These are phyloP conservation scores for Cordilura impudica DNA, from an alignment of 2,888 invertebrate species.

Conservation along the genomic window DNA sequence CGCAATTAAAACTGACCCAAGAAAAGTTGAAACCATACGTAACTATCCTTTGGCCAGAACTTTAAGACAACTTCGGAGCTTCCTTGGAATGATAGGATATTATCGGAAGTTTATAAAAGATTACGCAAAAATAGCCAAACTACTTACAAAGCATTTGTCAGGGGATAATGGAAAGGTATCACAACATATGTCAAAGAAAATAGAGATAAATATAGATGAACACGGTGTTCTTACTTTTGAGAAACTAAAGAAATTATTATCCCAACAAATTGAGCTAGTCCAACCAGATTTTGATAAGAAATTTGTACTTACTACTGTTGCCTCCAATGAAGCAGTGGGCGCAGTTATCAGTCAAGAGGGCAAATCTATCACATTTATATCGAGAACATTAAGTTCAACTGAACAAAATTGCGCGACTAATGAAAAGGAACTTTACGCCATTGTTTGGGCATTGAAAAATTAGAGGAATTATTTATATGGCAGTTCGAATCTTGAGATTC, in stretches of 20 bases:
- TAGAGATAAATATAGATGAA: conserved; percentile 45
- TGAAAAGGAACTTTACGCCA: conserved; percentile 73
- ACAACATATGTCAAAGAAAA: too few species aligned
- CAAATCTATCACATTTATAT: conserved; percentile 69
- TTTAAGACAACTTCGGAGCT: conserved; percentile 59
- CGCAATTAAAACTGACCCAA: conserved; percentile 58
- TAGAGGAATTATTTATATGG: conserved; percentile 74
- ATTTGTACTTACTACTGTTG: conserved; percentile 68
- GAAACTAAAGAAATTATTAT: conserved; percentile 38
- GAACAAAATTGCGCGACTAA: conserved; percentile 69
- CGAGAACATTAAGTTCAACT: conserved; percentile 66
- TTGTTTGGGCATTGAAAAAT: conserved; percentile 72
- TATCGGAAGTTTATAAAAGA: conserved; percentile 17
- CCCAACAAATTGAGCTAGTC: conserved; percentile 19
- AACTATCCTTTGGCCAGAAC: conserved; percentile 60
- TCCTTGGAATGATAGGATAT: conserved; percentile 54
- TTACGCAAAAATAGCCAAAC: conserved; percentile 56
- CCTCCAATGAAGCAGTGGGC: conserved; percentile 68
- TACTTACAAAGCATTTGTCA: conserved; percentile 56
- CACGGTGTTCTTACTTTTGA: conserved; percentile 41
- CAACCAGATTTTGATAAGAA: conserved; percentile 65
- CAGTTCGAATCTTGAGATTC: conserved; percentile 60
- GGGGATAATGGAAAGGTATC: too few species aligned
- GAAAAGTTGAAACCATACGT: conserved; percentile 56
- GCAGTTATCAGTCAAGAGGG: conserved; percentile 69